Percentiles rank a stretch among this genome's conserved stretches.
These are phyloP conservation scores for Loris lydekkerianus DNA, from an alignment of 2,797 vertebrate genomes.

Conservation along the genomic window DNA sequence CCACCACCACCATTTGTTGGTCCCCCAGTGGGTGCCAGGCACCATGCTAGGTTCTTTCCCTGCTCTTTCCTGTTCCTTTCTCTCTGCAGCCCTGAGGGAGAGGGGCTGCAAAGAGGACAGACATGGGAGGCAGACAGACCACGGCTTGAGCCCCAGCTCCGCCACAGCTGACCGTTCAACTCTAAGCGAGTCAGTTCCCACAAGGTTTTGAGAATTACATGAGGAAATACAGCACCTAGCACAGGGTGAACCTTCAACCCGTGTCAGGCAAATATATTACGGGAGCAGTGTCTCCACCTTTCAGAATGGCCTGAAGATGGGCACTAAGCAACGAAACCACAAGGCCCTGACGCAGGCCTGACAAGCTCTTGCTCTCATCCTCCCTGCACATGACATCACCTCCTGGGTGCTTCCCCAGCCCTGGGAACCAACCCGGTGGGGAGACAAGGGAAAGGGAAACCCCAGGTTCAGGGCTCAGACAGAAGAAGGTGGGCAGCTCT, in stretches of 20 bases:
- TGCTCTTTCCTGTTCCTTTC: background rate
- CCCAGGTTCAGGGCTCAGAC: background rate
- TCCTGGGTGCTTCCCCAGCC: background rate
- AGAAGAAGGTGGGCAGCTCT: background rate
- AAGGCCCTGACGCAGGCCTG: background rate
- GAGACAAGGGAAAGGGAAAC: background rate
- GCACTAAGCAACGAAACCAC: background rate
- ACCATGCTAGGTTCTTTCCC: background rate
- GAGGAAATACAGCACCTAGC: background rate
- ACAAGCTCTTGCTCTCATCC: background rate
- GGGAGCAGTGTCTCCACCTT: background rate
- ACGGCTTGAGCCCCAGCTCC: background rate
- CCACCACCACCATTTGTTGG: background rate
- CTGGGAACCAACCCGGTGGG: background rate
- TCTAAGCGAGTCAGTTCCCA: background rate
- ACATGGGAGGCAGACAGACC: background rate
- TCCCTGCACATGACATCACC: accelerated
- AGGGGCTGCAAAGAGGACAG: background rate
- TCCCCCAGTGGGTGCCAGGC: background rate
- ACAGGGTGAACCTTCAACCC: background rate
- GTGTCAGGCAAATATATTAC: background rate
- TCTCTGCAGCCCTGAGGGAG: background rate
- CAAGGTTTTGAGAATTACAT: background rate
- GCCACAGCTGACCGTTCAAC: background rate
- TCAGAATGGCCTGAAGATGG: too few relatives aligned